These are phyloP conservation scores for Lumbricus terrestris DNA, from an alignment of 2,888 invertebrate species.

Conservation along the genomic window DNA sequence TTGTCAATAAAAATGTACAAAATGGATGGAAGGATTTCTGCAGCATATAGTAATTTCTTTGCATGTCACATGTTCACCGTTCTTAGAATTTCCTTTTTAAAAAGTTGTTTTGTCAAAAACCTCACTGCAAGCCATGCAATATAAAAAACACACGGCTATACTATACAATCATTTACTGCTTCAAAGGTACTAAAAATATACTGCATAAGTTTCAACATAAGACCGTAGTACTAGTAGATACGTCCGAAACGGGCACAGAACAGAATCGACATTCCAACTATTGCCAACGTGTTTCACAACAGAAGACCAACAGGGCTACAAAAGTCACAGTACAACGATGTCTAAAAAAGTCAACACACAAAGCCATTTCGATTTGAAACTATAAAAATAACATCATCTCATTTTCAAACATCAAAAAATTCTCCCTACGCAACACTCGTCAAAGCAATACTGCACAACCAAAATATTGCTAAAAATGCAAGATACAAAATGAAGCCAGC, in stretches of 20 bases:
- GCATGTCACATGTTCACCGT: too few relatives aligned
- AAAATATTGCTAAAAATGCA: slow-evolving; percentile 16
- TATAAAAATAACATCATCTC: not conserved
- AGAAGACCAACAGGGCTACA: not conserved
- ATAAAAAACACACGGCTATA: not conserved
- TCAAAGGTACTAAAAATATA: not conserved
- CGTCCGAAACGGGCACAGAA: not conserved
- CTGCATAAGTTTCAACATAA: not conserved
- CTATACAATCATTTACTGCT: not conserved
- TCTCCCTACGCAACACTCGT: not conserved
- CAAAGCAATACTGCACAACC: not conserved
- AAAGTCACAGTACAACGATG: not conserved
- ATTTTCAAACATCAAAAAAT: slow-evolving; percentile 10
- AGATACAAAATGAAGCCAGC: slow-evolving; percentile 10
- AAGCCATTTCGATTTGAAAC: not conserved
- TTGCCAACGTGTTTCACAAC: not conserved
- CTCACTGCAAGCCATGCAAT: not conserved
- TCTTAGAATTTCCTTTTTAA: not conserved
- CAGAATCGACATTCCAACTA: not conserved
- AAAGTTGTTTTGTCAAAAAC: too few relatives aligned
- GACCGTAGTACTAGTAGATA: not conserved
- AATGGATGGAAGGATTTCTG: too few relatives aligned
- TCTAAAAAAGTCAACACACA: not conserved
- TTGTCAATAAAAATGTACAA: too few relatives aligned
- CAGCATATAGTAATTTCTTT: too few relatives aligned